Evolutionary conservation across 1,140 invertebrate species (phyloP).

Genomic region (Drosophila rufa): DNA sequence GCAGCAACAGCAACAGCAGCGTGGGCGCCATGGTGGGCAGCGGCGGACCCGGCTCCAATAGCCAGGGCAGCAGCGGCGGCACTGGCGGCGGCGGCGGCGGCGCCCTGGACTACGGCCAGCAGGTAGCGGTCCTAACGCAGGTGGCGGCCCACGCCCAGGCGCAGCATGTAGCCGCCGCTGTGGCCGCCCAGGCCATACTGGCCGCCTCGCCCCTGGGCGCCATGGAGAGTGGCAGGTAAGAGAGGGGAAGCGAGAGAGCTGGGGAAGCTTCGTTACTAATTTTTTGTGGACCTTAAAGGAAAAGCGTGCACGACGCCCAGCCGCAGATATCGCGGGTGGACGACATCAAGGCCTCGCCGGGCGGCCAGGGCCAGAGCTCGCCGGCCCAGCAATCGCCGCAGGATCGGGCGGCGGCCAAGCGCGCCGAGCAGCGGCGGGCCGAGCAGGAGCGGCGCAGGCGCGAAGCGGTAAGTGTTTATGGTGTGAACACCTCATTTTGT

Average conservation of each 20-base stretch:
- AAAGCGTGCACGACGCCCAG: conserved; percentile 85
- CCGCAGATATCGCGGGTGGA: conserved; percentile 85
- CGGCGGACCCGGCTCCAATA: conserved; percentile 40
- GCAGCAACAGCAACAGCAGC: conserved; percentile 56
- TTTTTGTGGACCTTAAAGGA: conserved; percentile 70
- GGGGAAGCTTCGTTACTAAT: too few species aligned
- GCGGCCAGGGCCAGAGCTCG: conserved; percentile 83
- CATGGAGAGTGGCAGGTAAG: conserved; percentile 81
- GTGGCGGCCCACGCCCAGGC: conserved; percentile 40
- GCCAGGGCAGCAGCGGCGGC: conserved; percentile 35
- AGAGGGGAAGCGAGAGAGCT: too few species aligned
- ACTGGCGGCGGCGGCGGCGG: conserved; percentile 27
- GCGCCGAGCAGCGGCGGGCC: conserved; percentile 91
- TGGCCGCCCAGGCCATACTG: conserved; percentile 69
- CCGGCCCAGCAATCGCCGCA: conserved; percentile 88
- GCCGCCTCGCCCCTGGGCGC: conserved; percentile 70
- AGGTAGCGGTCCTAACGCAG: conserved; percentile 43
- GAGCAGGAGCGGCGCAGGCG: conserved; percentile 95
- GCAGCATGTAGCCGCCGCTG: conserved; percentile 67
- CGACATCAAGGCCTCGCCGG: conserved; percentile 86
- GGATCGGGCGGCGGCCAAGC: conserved; percentile 90
- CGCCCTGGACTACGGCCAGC: conserved; percentile 40
- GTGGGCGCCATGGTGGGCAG: conserved; percentile 37
- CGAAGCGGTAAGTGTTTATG: conserved; percentile 91
- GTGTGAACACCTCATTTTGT: too few species aligned